Conservation (phyloP, 2,113 vertebrate genomes). For the Alectura lathami region DNA sequence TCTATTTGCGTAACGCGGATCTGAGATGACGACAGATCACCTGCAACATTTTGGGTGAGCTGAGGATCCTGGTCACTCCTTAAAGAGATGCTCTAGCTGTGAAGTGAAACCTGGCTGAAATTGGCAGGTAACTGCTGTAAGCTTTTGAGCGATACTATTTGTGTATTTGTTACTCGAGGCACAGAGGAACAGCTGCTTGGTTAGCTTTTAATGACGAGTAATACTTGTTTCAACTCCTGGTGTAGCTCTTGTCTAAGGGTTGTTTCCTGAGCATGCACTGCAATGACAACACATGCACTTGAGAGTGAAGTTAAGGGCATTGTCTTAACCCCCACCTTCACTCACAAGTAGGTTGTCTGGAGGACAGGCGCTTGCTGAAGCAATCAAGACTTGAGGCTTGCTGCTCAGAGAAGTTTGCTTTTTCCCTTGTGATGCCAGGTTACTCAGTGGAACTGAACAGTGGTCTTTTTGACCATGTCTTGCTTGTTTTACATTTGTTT, state of each 20-base stretch:
- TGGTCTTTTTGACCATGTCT: neutral
- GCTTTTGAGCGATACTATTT: neutral
- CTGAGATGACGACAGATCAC: neutral
- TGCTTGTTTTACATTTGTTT: neutral
- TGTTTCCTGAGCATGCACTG: neutral
- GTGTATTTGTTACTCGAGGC: neutral
- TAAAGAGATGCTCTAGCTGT: neutral
- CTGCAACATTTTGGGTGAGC: neutral
- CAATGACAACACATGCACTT: neutral
- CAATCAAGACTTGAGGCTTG: neutral
- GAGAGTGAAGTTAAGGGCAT: fast-evolving
- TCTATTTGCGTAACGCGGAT: neutral
- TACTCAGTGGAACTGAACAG: neutral
- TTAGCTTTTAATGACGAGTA: neutral
- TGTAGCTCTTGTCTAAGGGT: neutral
- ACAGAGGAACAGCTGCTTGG: neutral
- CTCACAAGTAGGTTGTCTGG: neutral
- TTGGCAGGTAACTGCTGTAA: neutral
- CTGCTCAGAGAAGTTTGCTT: neutral
- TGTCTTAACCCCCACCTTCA: neutral
- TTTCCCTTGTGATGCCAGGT: neutral
- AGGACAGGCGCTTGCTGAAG: neutral
- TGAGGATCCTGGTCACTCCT: neutral
- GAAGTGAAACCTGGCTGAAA: neutral
- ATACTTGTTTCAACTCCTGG: neutral